These are phyloP conservation scores for Oreochromis tanganicae DNA, from an alignment of 2,113 vertebrate genomes.

Conservation along the genomic window DNA sequence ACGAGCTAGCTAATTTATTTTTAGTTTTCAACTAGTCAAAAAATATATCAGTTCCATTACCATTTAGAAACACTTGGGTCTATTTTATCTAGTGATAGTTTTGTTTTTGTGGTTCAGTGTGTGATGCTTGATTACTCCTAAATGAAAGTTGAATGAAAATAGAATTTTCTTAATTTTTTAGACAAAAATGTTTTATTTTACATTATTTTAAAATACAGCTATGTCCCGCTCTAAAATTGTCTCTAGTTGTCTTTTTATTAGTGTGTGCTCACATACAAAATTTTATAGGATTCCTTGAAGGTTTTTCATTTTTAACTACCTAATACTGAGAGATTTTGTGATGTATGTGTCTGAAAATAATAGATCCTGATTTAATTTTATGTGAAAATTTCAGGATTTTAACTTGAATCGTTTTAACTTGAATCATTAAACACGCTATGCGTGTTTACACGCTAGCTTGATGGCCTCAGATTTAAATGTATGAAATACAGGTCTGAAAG, in stretches of 20 bases:
- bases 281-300: background rate
- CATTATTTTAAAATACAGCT: background rate
- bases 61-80: background rate
- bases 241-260: background rate
- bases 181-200: background rate
- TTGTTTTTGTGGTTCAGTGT: background rate
- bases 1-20: background rate
- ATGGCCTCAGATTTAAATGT: background rate
- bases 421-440: background rate
- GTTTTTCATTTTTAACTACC: background rate
- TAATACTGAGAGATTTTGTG: background rate
- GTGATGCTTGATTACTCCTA: background rate
- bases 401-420: background rate
- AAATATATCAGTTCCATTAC: background rate
- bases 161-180: background rate
- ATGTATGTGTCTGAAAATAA: background rate
- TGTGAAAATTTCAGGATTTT: background rate
- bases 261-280: background rate
- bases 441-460: background rate
- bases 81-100: accelerated
- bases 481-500: background rate
- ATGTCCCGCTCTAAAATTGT: accelerated
- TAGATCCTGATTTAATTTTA: background rate
- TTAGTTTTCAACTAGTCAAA: background rate
- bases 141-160: background rate